Conservation (phyloP, 2,888 invertebrate genomes). For the Plebejus argus region DNA sequence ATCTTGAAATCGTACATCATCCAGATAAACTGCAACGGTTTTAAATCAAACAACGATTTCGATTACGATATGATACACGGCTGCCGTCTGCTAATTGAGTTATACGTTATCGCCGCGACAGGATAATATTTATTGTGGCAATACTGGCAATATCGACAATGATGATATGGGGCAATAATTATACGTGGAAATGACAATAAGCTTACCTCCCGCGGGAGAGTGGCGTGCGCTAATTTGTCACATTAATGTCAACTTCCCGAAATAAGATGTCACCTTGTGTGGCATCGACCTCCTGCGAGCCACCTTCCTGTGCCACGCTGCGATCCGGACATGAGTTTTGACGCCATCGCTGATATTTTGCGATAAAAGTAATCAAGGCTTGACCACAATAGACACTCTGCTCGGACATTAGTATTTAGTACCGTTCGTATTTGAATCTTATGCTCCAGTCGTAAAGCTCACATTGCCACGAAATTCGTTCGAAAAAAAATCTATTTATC, state of each 20-base stretch:
- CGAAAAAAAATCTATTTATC: constrained; percentile 61
- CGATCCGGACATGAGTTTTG: constrained; percentile 74
- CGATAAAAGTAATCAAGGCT: constrained; percentile 74
- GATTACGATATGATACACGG: constrained; percentile 30
- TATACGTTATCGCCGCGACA: constrained; percentile 22
- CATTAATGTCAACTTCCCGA: constrained; percentile 57
- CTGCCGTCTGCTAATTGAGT: constrained; percentile 30
- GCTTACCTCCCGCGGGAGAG: constrained; percentile 5
- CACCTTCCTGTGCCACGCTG: constrained; percentile 77
- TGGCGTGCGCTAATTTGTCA: constrained; percentile 57
- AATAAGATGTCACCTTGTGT: constrained; percentile 75
- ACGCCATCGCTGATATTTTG: constrained; percentile 70
- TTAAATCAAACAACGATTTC: constrained; percentile 28
- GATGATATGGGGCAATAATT: background rate
- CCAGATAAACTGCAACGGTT: constrained; percentile 23
- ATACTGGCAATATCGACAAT: background rate
- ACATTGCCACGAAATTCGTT: background rate
- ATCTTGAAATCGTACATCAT: background rate
- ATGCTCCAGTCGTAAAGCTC: constrained; percentile 28
- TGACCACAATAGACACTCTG: constrained; percentile 63
- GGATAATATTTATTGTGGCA: constrained; percentile 23
- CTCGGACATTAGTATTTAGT: constrained; percentile 33
- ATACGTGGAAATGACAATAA: constrained; percentile 2
- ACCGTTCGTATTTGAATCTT: constrained; percentile 45
- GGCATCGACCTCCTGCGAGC: constrained; percentile 64